These are phyloP conservation scores for Polymixis lichenea DNA, from an alignment of 2,888 invertebrate genomes.

Conservation along the genomic window DNA sequence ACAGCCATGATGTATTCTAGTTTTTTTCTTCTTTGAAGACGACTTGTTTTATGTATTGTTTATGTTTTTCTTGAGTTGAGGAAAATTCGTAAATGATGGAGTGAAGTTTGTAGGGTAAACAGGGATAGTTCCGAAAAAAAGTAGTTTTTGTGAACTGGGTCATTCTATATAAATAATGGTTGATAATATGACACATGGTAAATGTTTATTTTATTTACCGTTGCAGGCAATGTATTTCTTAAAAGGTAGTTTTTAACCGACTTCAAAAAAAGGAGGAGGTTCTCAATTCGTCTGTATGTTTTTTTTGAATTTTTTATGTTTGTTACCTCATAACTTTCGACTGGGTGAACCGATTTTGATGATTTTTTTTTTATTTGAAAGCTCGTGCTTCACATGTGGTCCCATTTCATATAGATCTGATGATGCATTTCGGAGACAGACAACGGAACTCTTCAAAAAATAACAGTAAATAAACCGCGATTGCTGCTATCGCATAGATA, in stretches of 20 bases:
- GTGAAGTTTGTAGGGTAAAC: conserved; percentile 20
- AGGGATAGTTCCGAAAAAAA: neutral
- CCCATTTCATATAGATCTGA: no score
- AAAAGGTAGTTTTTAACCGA: neutral
- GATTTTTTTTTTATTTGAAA: no score
- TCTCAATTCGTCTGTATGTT: no score
- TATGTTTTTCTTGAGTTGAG: conserved; percentile 31
- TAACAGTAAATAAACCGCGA: no score
- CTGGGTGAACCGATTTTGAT: no score
- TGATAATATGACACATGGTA: neutral
- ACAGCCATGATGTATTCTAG: conserved; percentile 51
- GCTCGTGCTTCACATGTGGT: no score
- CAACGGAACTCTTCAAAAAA: no score
- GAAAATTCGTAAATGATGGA: conserved; percentile 35
- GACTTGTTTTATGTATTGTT: conserved; percentile 52
- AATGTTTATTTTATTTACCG: neutral
- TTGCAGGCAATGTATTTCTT: neutral
- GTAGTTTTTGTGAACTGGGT: conserved; percentile 10
- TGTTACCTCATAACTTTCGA: no score
- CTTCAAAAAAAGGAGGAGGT: no score
- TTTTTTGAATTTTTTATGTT: no score
- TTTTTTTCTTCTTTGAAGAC: conserved; percentile 44
- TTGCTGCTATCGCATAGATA: no score
- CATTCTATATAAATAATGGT: neutral
- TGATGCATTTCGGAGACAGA: no score